Evolutionary conservation across 2,113 vertebrate species (phyloP), one percentile per base, ranked within the genome.

Genomic region (Chitala chitala): DNA sequence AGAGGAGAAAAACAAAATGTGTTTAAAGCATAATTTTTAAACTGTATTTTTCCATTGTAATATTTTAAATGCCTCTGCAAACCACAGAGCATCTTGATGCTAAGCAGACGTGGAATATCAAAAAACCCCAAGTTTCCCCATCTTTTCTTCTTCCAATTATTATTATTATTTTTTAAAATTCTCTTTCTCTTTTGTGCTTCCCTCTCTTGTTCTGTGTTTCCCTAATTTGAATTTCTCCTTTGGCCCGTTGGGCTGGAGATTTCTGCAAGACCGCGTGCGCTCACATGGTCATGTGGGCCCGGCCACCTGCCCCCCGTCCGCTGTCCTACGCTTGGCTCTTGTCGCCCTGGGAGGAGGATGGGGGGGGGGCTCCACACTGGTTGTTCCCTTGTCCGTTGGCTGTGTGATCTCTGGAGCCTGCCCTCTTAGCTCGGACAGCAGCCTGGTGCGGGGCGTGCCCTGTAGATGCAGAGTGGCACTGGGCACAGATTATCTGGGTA

Each of bases 191-290:
- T 74, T 86, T 90, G 86, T 90, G 77, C 75, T 77, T 48, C 75
- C 77, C 53, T 64, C 84, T 53, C 73, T 17, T 22, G 9, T 54
- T 46, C 71, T 72, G 54, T 24, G 53, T 82, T 83, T 82, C 85
- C 73, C 77, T 79, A 55, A 92, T 92, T 92, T 92, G 83, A 89
- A 91, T 91, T 91, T 89, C 84, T 82, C 83, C 87, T 90, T 59
- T 86, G 84, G 83, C 54, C 71, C 81, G 87, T 82, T 87, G 85
- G 89, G 87, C 87, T 89, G 81, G 87, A 36, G 89, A 89, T 92
- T 93, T 91, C 89, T 91, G 90, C 90, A 92, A 92, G 91, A 90
- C 83, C 90, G 86, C 84, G 86, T 88, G 89, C 88, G 90, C 89
- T 90, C 90, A 85, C 78, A 85, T 89, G 88, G 87, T 84, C 89